Base-by-base conservation (phyloP, 2,797 vertebrate species). In the Alfaro cultratus region DNA sequence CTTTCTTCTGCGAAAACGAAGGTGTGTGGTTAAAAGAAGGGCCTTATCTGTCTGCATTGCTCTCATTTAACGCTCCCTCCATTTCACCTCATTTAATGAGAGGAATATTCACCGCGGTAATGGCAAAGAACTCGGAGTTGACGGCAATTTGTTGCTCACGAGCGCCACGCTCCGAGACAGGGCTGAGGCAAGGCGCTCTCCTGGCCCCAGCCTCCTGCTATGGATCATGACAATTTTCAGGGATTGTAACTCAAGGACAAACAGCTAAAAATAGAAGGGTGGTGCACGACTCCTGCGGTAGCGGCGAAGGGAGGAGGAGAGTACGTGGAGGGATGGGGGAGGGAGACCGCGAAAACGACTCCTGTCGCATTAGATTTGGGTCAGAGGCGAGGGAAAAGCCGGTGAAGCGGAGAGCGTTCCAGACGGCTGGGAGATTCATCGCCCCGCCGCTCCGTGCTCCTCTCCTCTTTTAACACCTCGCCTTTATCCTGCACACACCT, bases 191-290 rank as follows among this genome's bases (percentile, higher is more conserved):
- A 78, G 53, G 68, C 82, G 55, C 64, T 67, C 45, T 64, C 23
- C 16, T 49, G 8, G n/a, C 74, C 74, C n/a, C 46, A 26, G 71
- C 62, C 86, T 53, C 77, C 36, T 36, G 91, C 90, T 90, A 92
- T 89, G 90, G 89, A 92, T 94, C 93, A 91, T 78, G 81, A 87
- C 90, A 90, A 92, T 93, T 93, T 93, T 93, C 90, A 81, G 87
- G 86, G 87, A 93, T 87, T 89, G 84, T 90, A 90, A 93, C 85
- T 93, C 93, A 93, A 93, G 93, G 93, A 94, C 94, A 94, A 94
- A 91, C 83, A 80, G 91, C 91, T 94, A 94, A 93, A 94, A 95
- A 94, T 94, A 95, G 95, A 89, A 31, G 74, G 87, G 85, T 82
- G 84, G 93, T 82, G 85, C 87, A 84, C 80, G 81, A 86, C 85